Evolutionary conservation across 2,113 vertebrate genomes (phyloP).

Genomic region (Furnarius figulus): DNA sequence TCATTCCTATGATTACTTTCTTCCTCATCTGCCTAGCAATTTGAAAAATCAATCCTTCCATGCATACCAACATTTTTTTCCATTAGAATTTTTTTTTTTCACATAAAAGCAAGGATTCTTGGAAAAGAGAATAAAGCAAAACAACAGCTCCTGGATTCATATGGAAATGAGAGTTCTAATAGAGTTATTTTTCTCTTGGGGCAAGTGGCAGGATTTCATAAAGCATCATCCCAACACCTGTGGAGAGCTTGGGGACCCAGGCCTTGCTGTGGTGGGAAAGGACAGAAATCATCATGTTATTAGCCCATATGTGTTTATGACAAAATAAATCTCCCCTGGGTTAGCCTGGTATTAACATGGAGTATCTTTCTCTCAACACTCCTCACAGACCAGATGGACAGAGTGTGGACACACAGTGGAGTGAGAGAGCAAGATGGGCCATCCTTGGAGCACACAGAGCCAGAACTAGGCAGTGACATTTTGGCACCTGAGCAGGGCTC

Average conservation of each 20-base stretch:
- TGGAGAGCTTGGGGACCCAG: background rate
- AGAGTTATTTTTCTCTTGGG: background rate
- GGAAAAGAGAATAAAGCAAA: background rate
- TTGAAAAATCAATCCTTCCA: background rate
- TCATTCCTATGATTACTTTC: background rate
- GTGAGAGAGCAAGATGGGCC: background rate
- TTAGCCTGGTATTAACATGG: background rate
- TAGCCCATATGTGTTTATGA: background rate
- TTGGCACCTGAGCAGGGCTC: background rate
- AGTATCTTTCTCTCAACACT: background rate
- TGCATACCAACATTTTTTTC: background rate
- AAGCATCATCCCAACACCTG: background rate
- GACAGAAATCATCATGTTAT: background rate
- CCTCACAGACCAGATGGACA: background rate
- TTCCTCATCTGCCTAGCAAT: background rate
- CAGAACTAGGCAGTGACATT: background rate
- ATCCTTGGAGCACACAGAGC: background rate
- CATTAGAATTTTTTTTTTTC: background rate
- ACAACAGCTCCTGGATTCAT: background rate
- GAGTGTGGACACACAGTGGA: background rate
- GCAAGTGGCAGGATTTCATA: background rate
- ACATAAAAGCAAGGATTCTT: background rate
- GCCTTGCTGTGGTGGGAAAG: fast-evolving
- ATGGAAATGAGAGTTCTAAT: background rate
- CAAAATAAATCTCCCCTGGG: background rate